These are phyloP conservation scores for Petaurus breviceps DNA, from an alignment of 2,113 vertebrate species.

Conservation along the genomic window DNA sequence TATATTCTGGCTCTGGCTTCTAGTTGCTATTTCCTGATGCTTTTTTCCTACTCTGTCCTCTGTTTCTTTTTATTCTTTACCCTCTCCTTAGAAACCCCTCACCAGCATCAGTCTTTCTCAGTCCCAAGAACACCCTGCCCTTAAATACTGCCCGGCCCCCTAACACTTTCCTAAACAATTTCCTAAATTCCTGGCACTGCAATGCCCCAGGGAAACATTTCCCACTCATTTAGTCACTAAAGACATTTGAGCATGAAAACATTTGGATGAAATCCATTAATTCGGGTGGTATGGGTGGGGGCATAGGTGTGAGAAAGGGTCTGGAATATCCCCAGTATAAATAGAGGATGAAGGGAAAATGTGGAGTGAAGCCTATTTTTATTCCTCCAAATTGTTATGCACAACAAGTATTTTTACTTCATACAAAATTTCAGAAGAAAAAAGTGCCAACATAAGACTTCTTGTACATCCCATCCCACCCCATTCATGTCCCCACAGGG, in stretches of 20 bases:
- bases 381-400: not conserved
- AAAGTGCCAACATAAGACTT: not conserved
- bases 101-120: not conserved
- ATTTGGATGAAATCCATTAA: not conserved
- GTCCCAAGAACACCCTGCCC: not conserved
- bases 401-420: not conserved
- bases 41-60: not conserved
- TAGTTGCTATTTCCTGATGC: not conserved
- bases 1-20: not conserved
- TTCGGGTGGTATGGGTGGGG: not conserved
- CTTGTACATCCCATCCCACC: not conserved
- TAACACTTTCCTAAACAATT: not conserved
- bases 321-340: not conserved
- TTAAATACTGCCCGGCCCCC: not conserved
- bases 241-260: not conserved
- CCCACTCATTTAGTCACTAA: not conserved
- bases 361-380: not conserved
- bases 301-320: not conserved
- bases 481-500: not conserved
- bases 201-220: not conserved
- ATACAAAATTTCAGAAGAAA: not conserved
- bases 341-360: not conserved
- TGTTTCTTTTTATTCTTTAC: conserved; percentile 16
- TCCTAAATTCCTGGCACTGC: conserved; percentile 18
- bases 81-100: conserved; percentile 11